Evolutionary conservation across 2,113 vertebrate species (phyloP).

Genomic region (Zosterops hypoxanthus): DNA sequence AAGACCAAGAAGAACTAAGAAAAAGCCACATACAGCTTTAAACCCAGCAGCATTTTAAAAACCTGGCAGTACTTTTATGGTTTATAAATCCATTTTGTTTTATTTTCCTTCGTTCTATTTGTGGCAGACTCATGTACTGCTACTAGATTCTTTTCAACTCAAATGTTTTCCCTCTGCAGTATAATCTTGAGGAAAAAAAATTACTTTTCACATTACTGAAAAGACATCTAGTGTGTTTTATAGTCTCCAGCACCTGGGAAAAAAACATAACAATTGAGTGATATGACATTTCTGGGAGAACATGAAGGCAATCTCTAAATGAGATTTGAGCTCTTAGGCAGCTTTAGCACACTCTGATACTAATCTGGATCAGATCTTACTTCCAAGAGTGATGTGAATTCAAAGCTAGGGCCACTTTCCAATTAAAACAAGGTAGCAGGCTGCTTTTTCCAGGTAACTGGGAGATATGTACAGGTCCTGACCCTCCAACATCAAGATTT

Average conservation of each 20-base stretch:
- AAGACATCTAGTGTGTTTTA: constrained; percentile 48
- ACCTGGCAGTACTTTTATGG: background rate
- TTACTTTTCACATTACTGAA: constrained; percentile 58
- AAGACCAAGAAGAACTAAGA: background rate
- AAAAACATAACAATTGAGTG: constrained; percentile 49
- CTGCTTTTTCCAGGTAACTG: background rate
- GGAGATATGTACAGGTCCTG: background rate
- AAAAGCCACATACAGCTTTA: constrained; percentile 10
- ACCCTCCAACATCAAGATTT: background rate
- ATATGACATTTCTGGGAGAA: constrained; percentile 61
- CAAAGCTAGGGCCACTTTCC: background rate
- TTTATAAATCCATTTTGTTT: constrained; percentile 56
- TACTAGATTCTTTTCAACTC: constrained; percentile 66
- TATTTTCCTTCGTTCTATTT: constrained; percentile 62
- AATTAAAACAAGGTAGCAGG: constrained; percentile 21
- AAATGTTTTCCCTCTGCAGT: constrained; percentile 31
- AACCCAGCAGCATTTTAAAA: constrained; percentile 34
- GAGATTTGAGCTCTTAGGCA: constrained; percentile 66
- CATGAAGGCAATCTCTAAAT: constrained; percentile 62
- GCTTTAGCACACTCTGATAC: constrained; percentile 23
- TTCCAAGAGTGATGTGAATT: constrained; percentile 17
- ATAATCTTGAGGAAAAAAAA: background rate
- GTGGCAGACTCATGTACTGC: constrained; percentile 52
- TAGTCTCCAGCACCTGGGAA: constrained; percentile 52
- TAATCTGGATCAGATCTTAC: constrained; percentile 46